Conservation (phyloP, 2,888 invertebrate species). For the Drosophila seclusa region DNA sequence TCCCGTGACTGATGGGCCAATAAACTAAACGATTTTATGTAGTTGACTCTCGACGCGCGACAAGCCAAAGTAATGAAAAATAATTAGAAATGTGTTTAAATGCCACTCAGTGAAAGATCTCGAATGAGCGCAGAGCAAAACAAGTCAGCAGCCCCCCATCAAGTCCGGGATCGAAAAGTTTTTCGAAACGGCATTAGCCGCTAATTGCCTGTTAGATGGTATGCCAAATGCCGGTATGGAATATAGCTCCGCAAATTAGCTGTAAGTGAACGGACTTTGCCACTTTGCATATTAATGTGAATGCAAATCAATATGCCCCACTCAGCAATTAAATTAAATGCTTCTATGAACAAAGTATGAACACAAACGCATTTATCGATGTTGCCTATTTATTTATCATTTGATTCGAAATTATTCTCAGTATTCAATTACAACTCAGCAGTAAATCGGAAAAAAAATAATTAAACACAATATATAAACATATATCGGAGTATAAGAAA, state of each 20-base stretch:
- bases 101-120: slow-evolving; percentile 48
- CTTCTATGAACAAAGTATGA: neutral
- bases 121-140: slow-evolving; percentile 9
- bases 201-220: slow-evolving; percentile 66
- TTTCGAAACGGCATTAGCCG: slow-evolving; percentile 53
- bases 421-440: neutral
- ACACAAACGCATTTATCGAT: neutral
- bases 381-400: neutral
- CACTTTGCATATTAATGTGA: slow-evolving; percentile 22
- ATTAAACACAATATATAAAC: neutral
- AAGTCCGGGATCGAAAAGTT: slow-evolving; percentile 38
- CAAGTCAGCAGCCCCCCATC: slow-evolving; percentile 5
- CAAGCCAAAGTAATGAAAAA: slow-evolving; percentile 75
- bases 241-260: slow-evolving; percentile 40
- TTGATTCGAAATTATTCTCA: neutral
- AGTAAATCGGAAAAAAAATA: neutral
- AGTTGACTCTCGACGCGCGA: slow-evolving; percentile 59
- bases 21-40: slow-evolving; percentile 79
- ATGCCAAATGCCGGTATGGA: slow-evolving; percentile 40
- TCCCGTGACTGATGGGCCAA: slow-evolving; percentile 78
- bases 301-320: slow-evolving; percentile 41
- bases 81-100: slow-evolving; percentile 74
- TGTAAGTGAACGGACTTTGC: slow-evolving; percentile 26
- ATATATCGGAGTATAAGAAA: no score
- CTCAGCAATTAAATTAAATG: slow-evolving; percentile 14